A percentile compares a stretch with the other conserved stretches of the same genome.
Conservation (phyloP, 2,113 vertebrate species). For the Dryoscopus gambensis region DNA sequence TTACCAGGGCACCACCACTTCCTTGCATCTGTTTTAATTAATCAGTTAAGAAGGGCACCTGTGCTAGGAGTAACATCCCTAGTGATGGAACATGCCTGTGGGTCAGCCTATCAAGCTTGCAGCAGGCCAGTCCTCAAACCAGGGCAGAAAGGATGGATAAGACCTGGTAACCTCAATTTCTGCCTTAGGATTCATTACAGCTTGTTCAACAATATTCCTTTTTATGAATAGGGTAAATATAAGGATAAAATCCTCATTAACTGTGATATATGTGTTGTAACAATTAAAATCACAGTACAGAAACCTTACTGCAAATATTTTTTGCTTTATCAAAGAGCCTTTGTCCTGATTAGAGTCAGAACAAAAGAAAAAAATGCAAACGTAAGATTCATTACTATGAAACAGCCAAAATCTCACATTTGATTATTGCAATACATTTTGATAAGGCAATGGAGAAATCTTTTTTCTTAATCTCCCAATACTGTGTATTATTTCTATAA, state of each 20-base stretch:
- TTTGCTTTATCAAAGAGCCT: background rate
- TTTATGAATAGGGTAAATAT: background rate
- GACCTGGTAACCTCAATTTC: background rate
- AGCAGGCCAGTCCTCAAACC: background rate
- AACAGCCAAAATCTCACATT: background rate
- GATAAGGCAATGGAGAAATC: background rate
- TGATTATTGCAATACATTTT: background rate
- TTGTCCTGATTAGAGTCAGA: background rate
- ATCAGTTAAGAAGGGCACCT: background rate
- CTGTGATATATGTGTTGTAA: background rate
- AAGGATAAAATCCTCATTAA: background rate
- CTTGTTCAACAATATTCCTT: background rate
- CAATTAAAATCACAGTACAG: background rate
- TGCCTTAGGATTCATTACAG: background rate
- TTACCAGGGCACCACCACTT: background rate
- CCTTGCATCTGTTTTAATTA: slow-evolving; percentile 8
- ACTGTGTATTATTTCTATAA: background rate
- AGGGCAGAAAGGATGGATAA: background rate
- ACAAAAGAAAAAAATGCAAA: background rate
- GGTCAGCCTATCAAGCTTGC: background rate
- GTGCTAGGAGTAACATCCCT: background rate
- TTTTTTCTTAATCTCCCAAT: background rate
- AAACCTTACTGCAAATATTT: background rate
- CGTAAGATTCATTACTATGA: background rate
- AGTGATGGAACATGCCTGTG: background rate